Conservation (phyloP, 2,888 invertebrate genomes). For the Smittia sp. region DNA sequence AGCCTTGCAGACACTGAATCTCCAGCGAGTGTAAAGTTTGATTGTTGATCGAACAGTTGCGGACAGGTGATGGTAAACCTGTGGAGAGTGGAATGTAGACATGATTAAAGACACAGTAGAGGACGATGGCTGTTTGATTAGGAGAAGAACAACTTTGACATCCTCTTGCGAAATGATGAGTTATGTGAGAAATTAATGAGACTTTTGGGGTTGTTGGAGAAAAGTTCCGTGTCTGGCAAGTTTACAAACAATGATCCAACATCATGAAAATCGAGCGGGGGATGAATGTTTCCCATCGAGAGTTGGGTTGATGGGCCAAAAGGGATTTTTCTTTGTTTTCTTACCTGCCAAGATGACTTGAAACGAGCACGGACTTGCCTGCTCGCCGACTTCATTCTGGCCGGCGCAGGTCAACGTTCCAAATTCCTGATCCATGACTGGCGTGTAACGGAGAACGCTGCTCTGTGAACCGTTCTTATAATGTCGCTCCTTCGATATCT, state of each 20-base stretch:
- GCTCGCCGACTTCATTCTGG: constrained; percentile 77
- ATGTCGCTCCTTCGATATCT: constrained; percentile 75
- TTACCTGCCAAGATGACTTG: constrained; percentile 86
- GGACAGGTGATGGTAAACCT: constrained; percentile 82
- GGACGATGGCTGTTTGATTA: no score
- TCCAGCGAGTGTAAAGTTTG: constrained; percentile 79
- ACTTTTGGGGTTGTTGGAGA: background rate
- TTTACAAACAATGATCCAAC: no score
- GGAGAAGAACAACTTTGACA: no score
- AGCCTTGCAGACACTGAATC: constrained; percentile 77
- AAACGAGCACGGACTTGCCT: constrained; percentile 79
- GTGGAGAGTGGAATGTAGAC: no score
- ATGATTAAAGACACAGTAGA: no score
- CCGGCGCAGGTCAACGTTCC: constrained; percentile 87
- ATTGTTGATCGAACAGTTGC: constrained; percentile 81
- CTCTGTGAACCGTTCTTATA: constrained; percentile 71
- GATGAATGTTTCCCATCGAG: no score
- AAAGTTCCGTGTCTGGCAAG: constrained; percentile 4
- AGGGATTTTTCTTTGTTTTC: no score
- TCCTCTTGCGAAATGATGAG: background rate
- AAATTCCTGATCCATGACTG: constrained; percentile 71
- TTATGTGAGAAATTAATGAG: constrained; percentile 25
- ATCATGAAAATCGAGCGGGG: background rate
- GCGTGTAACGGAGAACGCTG: constrained; percentile 65
- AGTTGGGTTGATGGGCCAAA: no score